Evolutionary conservation across 1,140 invertebrate species (phyloP), one percentile per base, ranked within the genome.

Genomic region (Psilanteris sp.): DNA sequence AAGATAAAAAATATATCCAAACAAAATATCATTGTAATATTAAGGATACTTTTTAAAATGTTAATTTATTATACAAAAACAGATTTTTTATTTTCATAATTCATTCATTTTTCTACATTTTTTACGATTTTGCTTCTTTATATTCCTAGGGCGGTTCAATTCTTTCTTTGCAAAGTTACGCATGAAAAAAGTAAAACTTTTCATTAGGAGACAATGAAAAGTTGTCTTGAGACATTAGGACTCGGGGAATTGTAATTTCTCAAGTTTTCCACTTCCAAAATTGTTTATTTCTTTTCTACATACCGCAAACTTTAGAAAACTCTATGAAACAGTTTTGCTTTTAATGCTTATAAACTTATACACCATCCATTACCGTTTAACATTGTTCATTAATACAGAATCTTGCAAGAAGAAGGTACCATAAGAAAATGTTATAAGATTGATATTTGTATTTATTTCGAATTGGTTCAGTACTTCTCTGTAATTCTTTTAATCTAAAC

Each of bases 151-250:
- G 20, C 20, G 57, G 59, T 22, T 16, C 24, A 34, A 54, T 57
- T 70, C 66, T 29, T 66, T 70, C 55, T 55, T 48, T 22, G 46
- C 46, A 15, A 75, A 75, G 46, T 61, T 67, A 39, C 48, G 52
- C 41, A 37, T 39, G 48, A 70, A 68, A 75, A 55, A 62, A 32
- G 31, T 10, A 48, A 57, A 52, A 37, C 73, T 71, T 71, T n/a
- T n/a, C n/a, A n/a, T n/a, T n/a, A n/a, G n/a, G n/a, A n/a, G n/a
- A n/a, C n/a, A n/a, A n/a, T n/a, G n/a, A n/a, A n/a, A n/a, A n/a
- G n/a, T n/a, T n/a, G n/a, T n/a, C n/a, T n/a, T n/a, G n/a, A n/a
- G 73, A 76, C 73, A 76, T 66, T 76, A 66, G 73, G 66, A 70
- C 66, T 54, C 66, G 15, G 24, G 73, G 73, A 59, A 76, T 66